Conservation (phyloP, 1,140 invertebrate species). For the Heliconius hermathena region DNA sequence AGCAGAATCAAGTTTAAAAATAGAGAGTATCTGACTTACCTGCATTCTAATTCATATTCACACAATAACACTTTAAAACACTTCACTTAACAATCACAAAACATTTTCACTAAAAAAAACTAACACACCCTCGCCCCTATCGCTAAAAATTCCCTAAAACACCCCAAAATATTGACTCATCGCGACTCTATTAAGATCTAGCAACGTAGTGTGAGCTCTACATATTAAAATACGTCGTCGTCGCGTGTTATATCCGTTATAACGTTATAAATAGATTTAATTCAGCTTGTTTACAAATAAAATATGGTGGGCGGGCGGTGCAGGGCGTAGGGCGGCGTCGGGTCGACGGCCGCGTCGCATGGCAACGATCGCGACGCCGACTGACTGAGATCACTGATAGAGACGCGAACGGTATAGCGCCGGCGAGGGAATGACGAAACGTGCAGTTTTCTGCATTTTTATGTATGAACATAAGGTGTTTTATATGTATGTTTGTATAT, state of each 20-base stretch:
- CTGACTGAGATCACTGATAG: constrained; percentile 3
- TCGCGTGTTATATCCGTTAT: constrained; percentile 13
- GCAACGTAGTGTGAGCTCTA: neutral
- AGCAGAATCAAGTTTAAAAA: neutral
- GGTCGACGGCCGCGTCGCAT: constrained; percentile 54
- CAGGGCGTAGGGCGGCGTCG: constrained; percentile 39
- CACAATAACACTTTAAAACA: neutral
- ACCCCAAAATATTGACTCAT: neutral
- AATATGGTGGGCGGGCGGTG: constrained; percentile 37
- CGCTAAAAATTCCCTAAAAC: neutral
- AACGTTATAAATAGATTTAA: constrained; percentile 44
- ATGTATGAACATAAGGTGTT: neutral
- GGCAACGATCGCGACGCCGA: constrained; percentile 37
- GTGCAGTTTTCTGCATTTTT: neutral
- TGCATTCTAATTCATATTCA: constrained; percentile 6
- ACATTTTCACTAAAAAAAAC: neutral
- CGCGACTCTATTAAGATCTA: neutral
- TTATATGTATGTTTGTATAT: neutral
- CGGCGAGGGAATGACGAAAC: neutral
- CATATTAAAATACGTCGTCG: neutral
- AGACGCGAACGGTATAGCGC: neutral
- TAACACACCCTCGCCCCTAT: neutral
- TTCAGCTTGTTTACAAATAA: constrained; percentile 57
- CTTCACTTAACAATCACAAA: neutral
- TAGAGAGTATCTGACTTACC: neutral